Conservation (phyloP, 1,140 invertebrate species). For the Battus philenor region DNA sequence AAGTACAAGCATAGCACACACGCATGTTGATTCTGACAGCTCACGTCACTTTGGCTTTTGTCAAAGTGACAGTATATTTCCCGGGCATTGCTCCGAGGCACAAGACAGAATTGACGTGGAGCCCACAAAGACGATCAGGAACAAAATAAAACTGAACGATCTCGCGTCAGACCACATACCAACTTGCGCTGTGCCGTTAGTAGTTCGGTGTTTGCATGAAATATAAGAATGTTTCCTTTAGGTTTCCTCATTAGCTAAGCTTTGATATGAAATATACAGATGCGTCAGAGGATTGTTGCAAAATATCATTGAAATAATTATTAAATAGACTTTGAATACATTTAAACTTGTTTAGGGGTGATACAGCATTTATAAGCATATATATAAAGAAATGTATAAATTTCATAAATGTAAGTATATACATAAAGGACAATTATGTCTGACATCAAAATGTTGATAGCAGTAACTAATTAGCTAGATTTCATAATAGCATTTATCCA, state of each 20-base stretch:
- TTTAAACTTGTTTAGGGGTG: no score
- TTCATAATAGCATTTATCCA: no score
- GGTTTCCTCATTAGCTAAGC: no score
- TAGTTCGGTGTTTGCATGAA: conserved; percentile 52
- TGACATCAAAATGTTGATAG: no score
- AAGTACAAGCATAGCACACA: conserved; percentile 6
- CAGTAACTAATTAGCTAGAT: no score
- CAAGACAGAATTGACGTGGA: conserved; percentile 30
- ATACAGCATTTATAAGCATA: no score
- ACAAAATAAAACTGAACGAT: conserved; percentile 8
- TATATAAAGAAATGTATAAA: no score
- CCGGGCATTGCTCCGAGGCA: conserved; percentile 16
- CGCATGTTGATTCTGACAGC: conserved; percentile 15
- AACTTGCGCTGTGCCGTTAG: conserved; percentile 64
- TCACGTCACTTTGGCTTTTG: conserved; percentile 8
- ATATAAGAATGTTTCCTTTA: conserved; percentile 45
- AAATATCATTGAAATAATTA: no score
- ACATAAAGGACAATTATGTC: no score
- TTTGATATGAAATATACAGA: conserved; percentile 4
- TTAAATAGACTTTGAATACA: no score
- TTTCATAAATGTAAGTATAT: no score
- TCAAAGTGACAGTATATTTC: neutral
- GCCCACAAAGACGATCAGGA: conserved; percentile 19
- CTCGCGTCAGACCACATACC: conserved; percentile 47
- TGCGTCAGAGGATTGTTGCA: no score